These are phyloP conservation scores for Catostomus latipinnis DNA, from an alignment of 2,797 vertebrate genomes.

Conservation along the genomic window DNA sequence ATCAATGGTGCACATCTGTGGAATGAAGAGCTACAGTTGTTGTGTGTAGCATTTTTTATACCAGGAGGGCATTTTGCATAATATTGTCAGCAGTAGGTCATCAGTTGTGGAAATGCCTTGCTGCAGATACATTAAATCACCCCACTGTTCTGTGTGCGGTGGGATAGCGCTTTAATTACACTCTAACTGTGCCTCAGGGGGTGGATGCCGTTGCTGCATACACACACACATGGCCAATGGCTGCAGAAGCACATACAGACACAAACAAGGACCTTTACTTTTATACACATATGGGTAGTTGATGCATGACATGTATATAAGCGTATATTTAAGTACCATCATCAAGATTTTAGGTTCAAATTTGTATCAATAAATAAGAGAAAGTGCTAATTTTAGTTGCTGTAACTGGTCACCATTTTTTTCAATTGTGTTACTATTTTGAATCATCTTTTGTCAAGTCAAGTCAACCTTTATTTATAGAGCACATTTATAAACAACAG, in stretches of 20 bases:
- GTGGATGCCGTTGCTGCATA: constrained; percentile 4
- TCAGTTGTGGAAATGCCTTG: constrained; percentile 36
- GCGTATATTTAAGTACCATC: too few species aligned
- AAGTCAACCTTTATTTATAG: too few species aligned
- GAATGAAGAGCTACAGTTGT: neutral
- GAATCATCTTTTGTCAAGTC: too few species aligned
- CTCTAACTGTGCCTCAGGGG: constrained; percentile 18
- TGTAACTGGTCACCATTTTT: too few species aligned
- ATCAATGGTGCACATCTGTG: constrained; percentile 4
- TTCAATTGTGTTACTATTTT: too few species aligned
- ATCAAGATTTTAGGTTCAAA: too few species aligned
- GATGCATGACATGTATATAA: too few species aligned
- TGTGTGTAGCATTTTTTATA: constrained; percentile 5
- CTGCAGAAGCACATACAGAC: constrained; percentile 19
- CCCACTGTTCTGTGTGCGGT: constrained; percentile 28
- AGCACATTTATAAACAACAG: too few species aligned
- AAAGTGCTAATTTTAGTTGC: too few species aligned
- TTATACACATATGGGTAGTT: neutral
- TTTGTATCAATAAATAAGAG: too few species aligned
- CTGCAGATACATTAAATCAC: constrained; percentile 51
- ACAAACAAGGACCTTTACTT: neutral
- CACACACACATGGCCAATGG: constrained; percentile 6
- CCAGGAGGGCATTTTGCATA: constrained; percentile 36
- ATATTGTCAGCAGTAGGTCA: constrained; percentile 48
- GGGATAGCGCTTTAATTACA: constrained; percentile 57